Base-by-base conservation (phyloP, 2,888 invertebrate genomes). In the Apoda limacodes region DNA sequence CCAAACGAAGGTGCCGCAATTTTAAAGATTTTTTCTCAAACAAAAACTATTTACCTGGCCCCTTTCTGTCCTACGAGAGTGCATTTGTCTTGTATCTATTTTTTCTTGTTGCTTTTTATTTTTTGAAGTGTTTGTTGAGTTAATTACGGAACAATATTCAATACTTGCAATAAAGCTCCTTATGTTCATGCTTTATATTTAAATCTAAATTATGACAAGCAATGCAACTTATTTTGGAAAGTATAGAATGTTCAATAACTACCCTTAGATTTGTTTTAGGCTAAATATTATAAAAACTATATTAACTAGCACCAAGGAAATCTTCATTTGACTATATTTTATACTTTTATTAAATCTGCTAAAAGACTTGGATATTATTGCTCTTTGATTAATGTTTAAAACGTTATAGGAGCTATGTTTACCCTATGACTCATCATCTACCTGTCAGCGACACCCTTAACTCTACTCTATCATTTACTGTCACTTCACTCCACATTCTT, bases 401-500 rank as follows among this genome's bases (percentile, higher is more conserved):
- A n/a, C n/a, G n/a, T n/a, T n/a, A n/a, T n/a, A n/a, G 7, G 17
- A 6, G 17, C 17, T 17, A 47, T 52, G 54, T 60, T 61, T 54
- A 53, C 49, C 14, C 47, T 58, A 56, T 71, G 72, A 72, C 50
- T 74, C 71, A 71, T 50, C 52, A 52, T 44, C 60, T 71, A 74
- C 71, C 70, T 76, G 75, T 69, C 67, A 63, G 52, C 58, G 60
- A 60, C 61, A 63, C 55, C 58, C 56, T 49, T 54, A 61, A 58
- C 54, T 55, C 56, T 63, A 62, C 67, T 74, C 56, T 57, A 68
- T 72, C 68, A 69, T 55, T 56, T 45, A 47, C 55, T 59, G 65
- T 60, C 70, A 60, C 61, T 59, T 59, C 55, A 60, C 57, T 64
- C n/a, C n/a, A n/a, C n/a, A n/a, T 64, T 64, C 60, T 55, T 54